A percentile compares a stretch with the other conserved stretches of the same genome.
Conservation (phyloP, 2,888 invertebrate species). For the Plutella xylostella region DNA sequence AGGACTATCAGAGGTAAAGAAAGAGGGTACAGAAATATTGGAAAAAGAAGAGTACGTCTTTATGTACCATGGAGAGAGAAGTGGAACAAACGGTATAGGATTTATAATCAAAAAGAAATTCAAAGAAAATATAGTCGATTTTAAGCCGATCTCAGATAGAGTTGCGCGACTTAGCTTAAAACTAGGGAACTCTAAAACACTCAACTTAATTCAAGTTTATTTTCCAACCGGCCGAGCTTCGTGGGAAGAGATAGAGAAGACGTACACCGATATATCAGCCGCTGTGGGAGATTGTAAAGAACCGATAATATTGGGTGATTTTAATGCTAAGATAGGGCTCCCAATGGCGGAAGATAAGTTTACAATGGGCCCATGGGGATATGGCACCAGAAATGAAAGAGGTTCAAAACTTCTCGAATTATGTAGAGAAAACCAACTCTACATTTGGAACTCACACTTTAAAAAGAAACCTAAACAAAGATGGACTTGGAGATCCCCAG, state of each 20-base stretch:
- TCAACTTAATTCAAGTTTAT: neutral
- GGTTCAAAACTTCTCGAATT: neutral
- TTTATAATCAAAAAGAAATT: neutral
- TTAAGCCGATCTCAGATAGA: neutral
- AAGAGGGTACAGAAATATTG: neutral
- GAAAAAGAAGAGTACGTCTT: neutral
- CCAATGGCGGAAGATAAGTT: neutral
- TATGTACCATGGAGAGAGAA: neutral
- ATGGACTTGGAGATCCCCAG: neutral
- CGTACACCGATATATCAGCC: neutral
- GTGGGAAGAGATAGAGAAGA: neutral
- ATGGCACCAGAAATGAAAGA: neutral
- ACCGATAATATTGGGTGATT: neutral
- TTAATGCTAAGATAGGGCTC: neutral
- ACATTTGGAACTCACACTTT: neutral
- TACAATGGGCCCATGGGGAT: neutral
- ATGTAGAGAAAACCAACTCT: neutral
- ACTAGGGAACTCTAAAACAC: neutral
- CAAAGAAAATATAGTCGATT: neutral
- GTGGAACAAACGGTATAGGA: neutral
- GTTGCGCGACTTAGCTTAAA: neutral
- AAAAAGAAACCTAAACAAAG: neutral
- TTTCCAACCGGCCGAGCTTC: neutral
- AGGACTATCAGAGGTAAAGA: slow-evolving; percentile 3
- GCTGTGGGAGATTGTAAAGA: neutral